phyloP scores from a whole-genome alignment of 2,888 invertebrate species.

The Troides helena region DNA sequence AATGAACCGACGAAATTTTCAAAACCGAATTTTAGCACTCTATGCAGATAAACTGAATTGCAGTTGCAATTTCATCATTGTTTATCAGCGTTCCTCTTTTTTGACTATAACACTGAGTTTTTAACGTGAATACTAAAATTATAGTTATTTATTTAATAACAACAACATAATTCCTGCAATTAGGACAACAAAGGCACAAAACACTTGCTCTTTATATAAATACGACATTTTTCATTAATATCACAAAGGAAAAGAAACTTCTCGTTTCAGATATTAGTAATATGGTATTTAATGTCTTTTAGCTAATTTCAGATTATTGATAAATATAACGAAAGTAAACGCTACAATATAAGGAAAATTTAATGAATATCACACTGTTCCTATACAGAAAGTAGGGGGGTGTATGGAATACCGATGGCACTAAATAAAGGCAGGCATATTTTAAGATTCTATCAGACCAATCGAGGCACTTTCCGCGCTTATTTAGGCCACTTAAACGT shows the following conservation, averaged over 20 bases:
- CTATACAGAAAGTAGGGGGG: neutral
- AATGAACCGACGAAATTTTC: constrained; percentile 52
- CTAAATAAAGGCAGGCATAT: neutral
- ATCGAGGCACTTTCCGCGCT: constrained; percentile 39
- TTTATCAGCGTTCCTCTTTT: neutral
- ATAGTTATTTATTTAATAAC: no score
- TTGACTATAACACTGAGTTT: neutral
- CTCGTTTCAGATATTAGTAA: no score
- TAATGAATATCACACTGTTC: no score
- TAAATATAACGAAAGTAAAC: no score
- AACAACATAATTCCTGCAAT: no score
- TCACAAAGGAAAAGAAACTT: no score
- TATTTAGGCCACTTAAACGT: constrained; percentile 67
- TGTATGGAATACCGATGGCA: neutral
- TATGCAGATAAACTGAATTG: constrained; percentile 3
- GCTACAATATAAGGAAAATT: no score
- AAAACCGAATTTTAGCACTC: constrained; percentile 38
- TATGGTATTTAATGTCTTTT: no score
- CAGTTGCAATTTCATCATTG: neutral
- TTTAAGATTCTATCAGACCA: neutral
- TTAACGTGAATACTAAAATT: neutral
- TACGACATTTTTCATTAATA: no score
- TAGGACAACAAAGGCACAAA: no score
- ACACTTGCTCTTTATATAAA: no score
- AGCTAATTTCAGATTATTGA: no score